Evolutionary conservation across 2,797 vertebrate species (phyloP), one percentile per base, ranked within the genome.

Genomic region (Spondyliosoma cantharus): DNA sequence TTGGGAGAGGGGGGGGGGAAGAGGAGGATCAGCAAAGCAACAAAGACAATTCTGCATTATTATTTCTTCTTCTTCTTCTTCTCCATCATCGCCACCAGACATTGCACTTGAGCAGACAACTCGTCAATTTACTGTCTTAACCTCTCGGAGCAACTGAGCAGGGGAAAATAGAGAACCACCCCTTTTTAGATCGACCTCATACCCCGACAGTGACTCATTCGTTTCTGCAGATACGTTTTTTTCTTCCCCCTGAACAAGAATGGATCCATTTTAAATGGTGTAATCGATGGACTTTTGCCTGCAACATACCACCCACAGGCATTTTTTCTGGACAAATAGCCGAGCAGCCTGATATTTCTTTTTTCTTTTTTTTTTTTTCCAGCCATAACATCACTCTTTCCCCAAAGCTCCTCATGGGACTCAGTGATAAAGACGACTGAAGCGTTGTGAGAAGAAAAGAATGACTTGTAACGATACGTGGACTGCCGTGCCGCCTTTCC

Each of bases 401-500:
- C 68, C 68, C 85, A 72, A 77, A 80, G 53, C 72, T 89, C 67
- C 43, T 75, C 57, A 29, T 48, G 69, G 81, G 74, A 90, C 83
- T 86, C 71, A 0, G 64, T 79, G 64, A 90, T 61, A 78, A 82
- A 86, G 76, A 91, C 71, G 58, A 76, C 90, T 80, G 72, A 82
- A 80, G 81, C 61, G 69, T 71, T 80, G 52, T 76, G 82, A 84
- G 27, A 74, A 81, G 76, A 70, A 82, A 86, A 71, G 50, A 77
- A 84, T 71, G 80, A 74, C 84, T 83, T 79, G 68, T 87, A 83
- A 83, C 9, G 58, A 87, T 79, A 86, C 46, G 67, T 89, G 89
- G 86, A 91, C 89, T 90, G 86, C 86, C 61, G 83, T 88, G 86
- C 75, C 67, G 79, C 86, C 86, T 90, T 82, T 92, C 81, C 83